phyloP scores from a whole-genome alignment of 1,140 invertebrate species.

The Papilio polyxenes region DNA sequence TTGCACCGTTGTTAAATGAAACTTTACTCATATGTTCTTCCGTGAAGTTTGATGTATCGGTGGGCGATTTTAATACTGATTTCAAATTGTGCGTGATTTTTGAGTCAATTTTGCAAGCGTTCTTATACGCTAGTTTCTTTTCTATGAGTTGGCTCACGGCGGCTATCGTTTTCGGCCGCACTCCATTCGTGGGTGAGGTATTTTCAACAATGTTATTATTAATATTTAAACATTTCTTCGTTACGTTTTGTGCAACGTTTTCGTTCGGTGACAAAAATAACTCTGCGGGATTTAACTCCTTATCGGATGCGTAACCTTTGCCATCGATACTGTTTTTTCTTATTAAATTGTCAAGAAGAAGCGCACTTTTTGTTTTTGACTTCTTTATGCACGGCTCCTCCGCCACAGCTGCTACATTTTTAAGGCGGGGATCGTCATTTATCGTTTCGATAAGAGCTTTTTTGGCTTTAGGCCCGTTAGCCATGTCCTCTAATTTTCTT shows the following conservation, averaged over 20 bases:
- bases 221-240: slow-evolving; percentile 74
- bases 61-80: slow-evolving; percentile 73
- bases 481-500: slow-evolving; percentile 60
- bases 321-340: slow-evolving; percentile 82
- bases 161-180: slow-evolving; percentile 73
- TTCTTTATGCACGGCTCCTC: slow-evolving; percentile 65
- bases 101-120: slow-evolving; percentile 71
- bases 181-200: slow-evolving; percentile 57
- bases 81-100: slow-evolving; percentile 69
- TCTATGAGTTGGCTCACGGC: slow-evolving; percentile 68
- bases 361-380: slow-evolving; percentile 77
- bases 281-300: slow-evolving; percentile 71
- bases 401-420: slow-evolving; percentile 54
- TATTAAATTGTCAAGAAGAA: slow-evolving; percentile 79
- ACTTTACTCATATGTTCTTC: slow-evolving; percentile 51
- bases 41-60: slow-evolving; percentile 58
- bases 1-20: slow-evolving; percentile 45
- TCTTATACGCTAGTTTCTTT: slow-evolving; percentile 71
- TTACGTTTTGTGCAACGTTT: slow-evolving; percentile 58
- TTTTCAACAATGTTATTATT: slow-evolving; percentile 82
- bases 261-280: slow-evolving; percentile 69
- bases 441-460: slow-evolving; percentile 57
- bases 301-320: slow-evolving; percentile 66
- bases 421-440: slow-evolving; percentile 59
- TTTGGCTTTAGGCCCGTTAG: slow-evolving; percentile 58